phyloP scores from a whole-genome alignment of 2,888 invertebrate species.

The Hirtodrosophila histrioides region DNA sequence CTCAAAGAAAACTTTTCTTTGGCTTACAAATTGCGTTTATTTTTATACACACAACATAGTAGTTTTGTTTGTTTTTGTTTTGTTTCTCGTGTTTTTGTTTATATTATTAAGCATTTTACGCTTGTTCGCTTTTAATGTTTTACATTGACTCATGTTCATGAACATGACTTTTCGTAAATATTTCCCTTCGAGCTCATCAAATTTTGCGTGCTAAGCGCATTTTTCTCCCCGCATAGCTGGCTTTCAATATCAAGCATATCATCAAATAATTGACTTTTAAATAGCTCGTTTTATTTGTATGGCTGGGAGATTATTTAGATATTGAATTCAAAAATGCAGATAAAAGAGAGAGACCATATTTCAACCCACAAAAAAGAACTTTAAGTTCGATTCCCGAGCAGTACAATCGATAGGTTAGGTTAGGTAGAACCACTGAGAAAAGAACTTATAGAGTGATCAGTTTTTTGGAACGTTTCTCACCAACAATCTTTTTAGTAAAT shows the following conservation, averaged over 20 bases:
- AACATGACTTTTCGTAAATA: constrained; percentile 64
- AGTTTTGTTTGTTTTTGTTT: constrained; percentile 8
- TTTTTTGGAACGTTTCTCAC: too few relatives aligned
- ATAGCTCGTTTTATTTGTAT: constrained; percentile 6
- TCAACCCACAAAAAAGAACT: too few relatives aligned
- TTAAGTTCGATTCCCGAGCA: too few relatives aligned
- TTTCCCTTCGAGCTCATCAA: constrained; percentile 25
- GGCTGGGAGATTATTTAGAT: not conserved
- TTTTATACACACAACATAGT: constrained; percentile 2
- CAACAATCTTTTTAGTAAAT: too few relatives aligned
- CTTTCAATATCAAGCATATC: constrained; percentile 8
- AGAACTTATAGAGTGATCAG: too few relatives aligned
- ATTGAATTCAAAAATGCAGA: too few relatives aligned
- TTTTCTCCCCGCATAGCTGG: constrained; percentile 19
- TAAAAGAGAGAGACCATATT: too few relatives aligned
- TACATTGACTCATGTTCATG: constrained; percentile 51
- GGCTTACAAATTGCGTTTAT: constrained; percentile 6
- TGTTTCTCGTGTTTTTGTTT: constrained; percentile 15
- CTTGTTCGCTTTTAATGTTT: constrained; percentile 33
- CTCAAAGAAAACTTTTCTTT: constrained; percentile 25
- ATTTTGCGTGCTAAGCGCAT: constrained; percentile 43
- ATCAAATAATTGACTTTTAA: not conserved
- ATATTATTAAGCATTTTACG: constrained; percentile 8
- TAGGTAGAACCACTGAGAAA: too few relatives aligned
- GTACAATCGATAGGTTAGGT: too few relatives aligned